Evolutionary conservation across 2,113 vertebrate genomes (phyloP).

Genomic region (Lasiurus cinereus): DNA sequence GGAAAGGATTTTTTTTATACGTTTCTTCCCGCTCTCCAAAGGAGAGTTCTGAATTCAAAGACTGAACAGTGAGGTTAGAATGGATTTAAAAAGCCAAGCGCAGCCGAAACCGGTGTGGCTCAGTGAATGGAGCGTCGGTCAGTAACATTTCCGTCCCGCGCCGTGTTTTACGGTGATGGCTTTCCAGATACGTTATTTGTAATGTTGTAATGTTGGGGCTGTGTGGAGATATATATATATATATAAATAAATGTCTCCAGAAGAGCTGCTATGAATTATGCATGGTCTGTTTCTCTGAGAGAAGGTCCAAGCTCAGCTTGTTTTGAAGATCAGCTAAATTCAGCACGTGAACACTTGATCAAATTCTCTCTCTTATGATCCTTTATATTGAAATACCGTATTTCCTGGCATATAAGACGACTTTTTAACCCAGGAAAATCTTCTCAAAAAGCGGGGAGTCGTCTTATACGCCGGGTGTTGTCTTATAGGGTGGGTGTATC

Average conservation of each 20-base stretch:
- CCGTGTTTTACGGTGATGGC: neutral
- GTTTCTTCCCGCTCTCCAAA: neutral
- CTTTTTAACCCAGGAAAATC: too few species aligned
- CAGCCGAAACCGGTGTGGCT: neutral
- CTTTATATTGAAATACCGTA: slow-evolving; percentile 6
- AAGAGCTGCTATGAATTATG: slow-evolving; percentile 66
- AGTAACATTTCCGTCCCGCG: neutral
- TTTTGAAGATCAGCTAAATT: slow-evolving; percentile 51
- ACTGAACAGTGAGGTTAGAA: neutral
- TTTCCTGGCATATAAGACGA: too few species aligned
- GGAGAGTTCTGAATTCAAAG: neutral
- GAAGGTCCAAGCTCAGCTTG: slow-evolving; percentile 27
- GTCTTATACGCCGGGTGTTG: too few species aligned
- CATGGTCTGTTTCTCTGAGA: slow-evolving; percentile 75
- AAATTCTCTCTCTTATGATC: neutral
- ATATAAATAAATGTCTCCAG: neutral
- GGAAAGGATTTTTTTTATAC: neutral
- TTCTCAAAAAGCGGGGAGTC: too few species aligned
- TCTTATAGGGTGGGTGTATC: too few species aligned
- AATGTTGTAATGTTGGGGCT: slow-evolving; percentile 44
- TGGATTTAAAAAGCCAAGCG: neutral
- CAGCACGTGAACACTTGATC: slow-evolving; percentile 22
- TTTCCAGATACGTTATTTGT: slow-evolving; percentile 45
- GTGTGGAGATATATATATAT: neutral
- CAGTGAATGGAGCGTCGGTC: neutral